Evolutionary conservation across 2,797 vertebrate species (phyloP), one percentile per base, ranked within the genome.

Genomic region (Onychomys arenicola): DNA sequence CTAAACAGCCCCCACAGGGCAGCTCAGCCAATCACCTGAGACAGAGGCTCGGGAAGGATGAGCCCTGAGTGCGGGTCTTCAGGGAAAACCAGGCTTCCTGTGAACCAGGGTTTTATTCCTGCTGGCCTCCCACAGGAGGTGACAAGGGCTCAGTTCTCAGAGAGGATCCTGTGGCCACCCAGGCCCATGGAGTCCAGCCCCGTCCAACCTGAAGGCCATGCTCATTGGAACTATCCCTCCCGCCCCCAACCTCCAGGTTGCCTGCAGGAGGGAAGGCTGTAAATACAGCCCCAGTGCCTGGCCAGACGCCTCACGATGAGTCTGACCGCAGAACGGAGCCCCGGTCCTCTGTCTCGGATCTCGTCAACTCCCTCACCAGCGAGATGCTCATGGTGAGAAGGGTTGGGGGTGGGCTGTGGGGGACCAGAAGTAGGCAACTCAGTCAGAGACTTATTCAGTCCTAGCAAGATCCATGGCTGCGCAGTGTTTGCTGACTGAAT

Each of bases 341-440:
- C 3, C 99, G 98, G 96, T 99, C 99, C 87, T 99, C 99, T 0
- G 99, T 99, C 96, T 99, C 99, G 0, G 99, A 99, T 98, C 98
- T 99, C 92, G 99, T 99, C 98, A 99, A 99, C 98, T 99, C 99
- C 59, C 99, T 99, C 98, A 99, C 99, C 98, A 99, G 99, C n/a
- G 99, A 99, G 98, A 99, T 99, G 99, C 99, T 99, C 69, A 99
- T 99, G 99, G 99, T 99, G 99, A 98, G 99, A 98, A 67, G 59
- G 69, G 27, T 0, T 32, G 59, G 91, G 63, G n/a, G 29, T 17
- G 63, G 61, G 84, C 75, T 43, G 37, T 29, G 63, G 37, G 12
- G 63, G 29, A 7, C 43, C 40, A 37, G 71, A 73, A 55, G 17
- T 43, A 4, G 19, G 27, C 52, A 46, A 1, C 7, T 27, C 34